phyloP scores from a whole-genome alignment of 2,888 invertebrate genomes.

The Cosmia pyralina region DNA sequence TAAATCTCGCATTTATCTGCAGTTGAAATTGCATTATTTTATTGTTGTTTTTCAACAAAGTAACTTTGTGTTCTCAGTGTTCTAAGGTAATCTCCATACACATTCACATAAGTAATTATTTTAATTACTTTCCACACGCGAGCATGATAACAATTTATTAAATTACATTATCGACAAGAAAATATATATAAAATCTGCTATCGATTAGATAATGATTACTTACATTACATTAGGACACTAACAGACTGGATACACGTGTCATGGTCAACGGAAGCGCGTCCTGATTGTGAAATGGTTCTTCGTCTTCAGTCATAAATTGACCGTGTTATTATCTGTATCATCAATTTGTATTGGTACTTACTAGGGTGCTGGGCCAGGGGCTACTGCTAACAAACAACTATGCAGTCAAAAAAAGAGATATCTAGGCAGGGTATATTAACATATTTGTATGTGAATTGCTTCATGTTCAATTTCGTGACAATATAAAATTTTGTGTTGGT shows the following conservation, averaged over 20 bases:
- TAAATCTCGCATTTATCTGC: background rate
- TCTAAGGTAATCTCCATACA: background rate
- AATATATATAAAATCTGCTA: constrained; percentile 17
- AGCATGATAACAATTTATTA: background rate
- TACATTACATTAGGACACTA: background rate
- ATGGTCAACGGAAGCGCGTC: constrained; percentile 10
- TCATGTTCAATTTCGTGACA: too few species aligned
- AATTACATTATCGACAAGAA: constrained; percentile 8
- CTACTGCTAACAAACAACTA: too few species aligned
- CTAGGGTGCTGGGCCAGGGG: too few species aligned
- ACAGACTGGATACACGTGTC: constrained; percentile 19
- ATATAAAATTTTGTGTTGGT: too few species aligned
- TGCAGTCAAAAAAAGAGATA: too few species aligned
- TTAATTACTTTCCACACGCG: constrained; percentile 19
- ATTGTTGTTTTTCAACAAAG: background rate
- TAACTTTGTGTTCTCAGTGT: too few species aligned
- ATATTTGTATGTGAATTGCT: too few species aligned
- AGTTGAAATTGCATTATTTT: background rate
- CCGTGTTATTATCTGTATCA: constrained; percentile 6
- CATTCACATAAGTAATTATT: too few species aligned
- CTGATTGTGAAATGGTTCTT: constrained; percentile 21
- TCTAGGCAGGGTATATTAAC: too few species aligned
- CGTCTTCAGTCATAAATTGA: constrained; percentile 26
- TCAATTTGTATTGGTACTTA: background rate
- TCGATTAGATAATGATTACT: constrained; percentile 3